Conservation (phyloP, 2,797 vertebrate genomes). For the Parauchenoglanis punctatus region DNA sequence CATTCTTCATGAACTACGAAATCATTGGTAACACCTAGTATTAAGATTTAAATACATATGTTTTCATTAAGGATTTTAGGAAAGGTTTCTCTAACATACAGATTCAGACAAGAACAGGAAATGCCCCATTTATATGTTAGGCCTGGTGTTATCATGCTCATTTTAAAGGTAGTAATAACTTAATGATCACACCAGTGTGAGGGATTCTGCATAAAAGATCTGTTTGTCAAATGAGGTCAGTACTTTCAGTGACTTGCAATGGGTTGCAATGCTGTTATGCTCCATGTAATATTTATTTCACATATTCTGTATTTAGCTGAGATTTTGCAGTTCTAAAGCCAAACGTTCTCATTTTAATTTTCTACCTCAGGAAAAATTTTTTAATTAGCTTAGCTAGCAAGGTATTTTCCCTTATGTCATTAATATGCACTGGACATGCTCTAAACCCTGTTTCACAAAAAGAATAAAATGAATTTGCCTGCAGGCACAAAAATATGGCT, state of each 20-base stretch:
- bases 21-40: not conserved
- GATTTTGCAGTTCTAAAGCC: not conserved
- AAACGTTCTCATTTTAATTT: not conserved
- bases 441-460: not conserved
- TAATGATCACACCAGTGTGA: constrained; percentile 9
- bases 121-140: not conserved
- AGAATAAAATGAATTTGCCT: not conserved
- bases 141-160: not conserved
- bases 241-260: not conserved
- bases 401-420: not conserved
- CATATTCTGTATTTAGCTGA: not conserved
- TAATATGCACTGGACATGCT: not conserved
- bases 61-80: not conserved
- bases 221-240: not conserved
- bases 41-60: not conserved
- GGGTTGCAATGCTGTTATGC: not conserved
- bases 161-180: not conserved
- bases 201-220: constrained; percentile 1
- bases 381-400: not conserved
- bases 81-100: not conserved
- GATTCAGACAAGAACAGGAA: not conserved
- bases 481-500: not conserved
- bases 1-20: not conserved
- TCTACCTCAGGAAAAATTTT: not conserved
- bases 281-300: not conserved